phyloP scores from a whole-genome alignment of 2,888 invertebrate genomes.

The Diploptera punctata region DNA sequence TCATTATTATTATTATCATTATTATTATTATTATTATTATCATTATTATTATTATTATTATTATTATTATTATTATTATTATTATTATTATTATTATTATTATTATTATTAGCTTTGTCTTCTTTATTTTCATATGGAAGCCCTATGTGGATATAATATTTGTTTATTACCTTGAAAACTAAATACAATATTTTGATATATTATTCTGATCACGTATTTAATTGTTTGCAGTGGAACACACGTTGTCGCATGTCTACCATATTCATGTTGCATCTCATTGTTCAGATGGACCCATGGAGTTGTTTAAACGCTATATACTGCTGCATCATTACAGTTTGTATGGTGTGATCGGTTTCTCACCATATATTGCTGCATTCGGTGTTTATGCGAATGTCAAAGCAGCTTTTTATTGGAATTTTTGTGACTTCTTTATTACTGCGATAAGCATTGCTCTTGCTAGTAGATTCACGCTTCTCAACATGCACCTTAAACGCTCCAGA shows the following conservation, averaged over 20 bases:
- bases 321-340: constrained; percentile 58
- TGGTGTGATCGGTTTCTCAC: constrained; percentile 56
- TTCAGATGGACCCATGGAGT: background rate
- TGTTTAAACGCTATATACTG: constrained; percentile 33
- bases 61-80: no score
- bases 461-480: constrained; percentile 66
- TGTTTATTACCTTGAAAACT: no score
- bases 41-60: no score
- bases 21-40: no score
- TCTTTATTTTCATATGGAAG: no score
- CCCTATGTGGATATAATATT: no score
- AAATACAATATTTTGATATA: no score
- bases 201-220: no score
- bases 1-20: no score
- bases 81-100: no score
- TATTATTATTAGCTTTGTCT: no score
- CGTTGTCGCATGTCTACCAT: constrained; percentile 30
- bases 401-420: constrained; percentile 49
- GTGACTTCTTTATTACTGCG: constrained; percentile 49
- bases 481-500: constrained; percentile 13
- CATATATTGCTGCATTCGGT: constrained; percentile 53
- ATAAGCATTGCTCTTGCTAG: constrained; percentile 53
- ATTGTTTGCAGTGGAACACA: constrained; percentile 29
- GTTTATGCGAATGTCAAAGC: constrained; percentile 41
- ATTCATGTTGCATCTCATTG: constrained; percentile 30